Evolutionary conservation across 2,888 invertebrate species (phyloP).

Genomic region (Caenorhabditis drosophilae): DNA sequence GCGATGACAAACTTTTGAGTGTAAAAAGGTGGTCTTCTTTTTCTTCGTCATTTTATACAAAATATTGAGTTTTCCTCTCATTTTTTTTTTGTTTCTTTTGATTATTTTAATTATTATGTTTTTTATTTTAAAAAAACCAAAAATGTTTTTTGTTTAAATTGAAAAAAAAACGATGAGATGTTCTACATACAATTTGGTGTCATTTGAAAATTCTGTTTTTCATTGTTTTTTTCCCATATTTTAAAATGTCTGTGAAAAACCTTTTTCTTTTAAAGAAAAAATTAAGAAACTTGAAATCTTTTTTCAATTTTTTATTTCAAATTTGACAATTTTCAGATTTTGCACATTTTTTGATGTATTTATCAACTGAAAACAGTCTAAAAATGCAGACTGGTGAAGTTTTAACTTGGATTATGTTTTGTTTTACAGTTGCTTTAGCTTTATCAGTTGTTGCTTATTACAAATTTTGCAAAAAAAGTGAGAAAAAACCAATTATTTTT

Average conservation of each 20-base stretch:
- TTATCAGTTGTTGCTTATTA: constrained; percentile 35
- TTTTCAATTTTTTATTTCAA: background rate
- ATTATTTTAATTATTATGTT: no score
- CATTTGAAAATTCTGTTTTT: background rate
- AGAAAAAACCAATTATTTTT: no score
- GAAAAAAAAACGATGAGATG: no score
- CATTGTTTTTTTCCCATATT: no score
- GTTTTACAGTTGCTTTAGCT: constrained; percentile 31
- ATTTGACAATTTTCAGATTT: background rate
- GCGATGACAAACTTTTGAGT: no score
- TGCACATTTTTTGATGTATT: background rate
- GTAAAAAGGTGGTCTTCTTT: no score
- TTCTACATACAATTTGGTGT: no score
- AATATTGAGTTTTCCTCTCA: no score
- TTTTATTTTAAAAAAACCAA: background rate
- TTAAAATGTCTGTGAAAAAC: no score
- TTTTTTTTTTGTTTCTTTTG: no score
- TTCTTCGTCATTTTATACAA: no score
- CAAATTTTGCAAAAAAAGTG: constrained; percentile 40
- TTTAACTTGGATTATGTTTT: constrained; percentile 36
- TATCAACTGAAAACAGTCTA: background rate
- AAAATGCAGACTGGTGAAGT: constrained; percentile 36
- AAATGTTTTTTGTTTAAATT: background rate
- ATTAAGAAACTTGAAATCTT: background rate
- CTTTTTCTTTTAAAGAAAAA: background rate